Conservation (phyloP, 2,888 invertebrate genomes). For the Pyrochroa serraticornis region DNA sequence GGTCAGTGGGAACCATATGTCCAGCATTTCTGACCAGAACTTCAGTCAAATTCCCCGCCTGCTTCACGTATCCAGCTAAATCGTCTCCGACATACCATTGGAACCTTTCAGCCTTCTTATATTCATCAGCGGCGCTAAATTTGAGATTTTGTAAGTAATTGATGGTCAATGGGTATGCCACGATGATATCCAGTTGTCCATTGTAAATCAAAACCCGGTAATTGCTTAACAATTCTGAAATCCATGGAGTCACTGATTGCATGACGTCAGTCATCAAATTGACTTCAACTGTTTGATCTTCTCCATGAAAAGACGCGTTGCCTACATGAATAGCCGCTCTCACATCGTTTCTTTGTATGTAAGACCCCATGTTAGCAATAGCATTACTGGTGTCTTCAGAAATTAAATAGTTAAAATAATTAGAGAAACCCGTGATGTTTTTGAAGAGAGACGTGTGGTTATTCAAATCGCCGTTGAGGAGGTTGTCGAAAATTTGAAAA, state of each 20-base stretch:
- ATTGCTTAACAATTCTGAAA: conserved; percentile 70
- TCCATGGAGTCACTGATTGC: conserved; percentile 77
- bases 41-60: conserved; percentile 74
- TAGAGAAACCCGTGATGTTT: conserved; percentile 77
- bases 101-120: conserved; percentile 68
- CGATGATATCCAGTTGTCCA: conserved; percentile 90
- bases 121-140: conserved; percentile 70
- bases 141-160: conserved; percentile 76
- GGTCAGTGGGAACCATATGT: conserved; percentile 82
- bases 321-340: conserved; percentile 86
- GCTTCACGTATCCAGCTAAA: conserved; percentile 78
- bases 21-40: conserved; percentile 79
- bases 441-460: conserved; percentile 67
- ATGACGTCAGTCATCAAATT: conserved; percentile 78
- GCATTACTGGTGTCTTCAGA: conserved; percentile 62
- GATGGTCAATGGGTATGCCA: conserved; percentile 84
- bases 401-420: conserved; percentile 76
- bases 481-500: conserved; percentile 71
- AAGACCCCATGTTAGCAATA: conserved; percentile 64
- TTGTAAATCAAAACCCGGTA: conserved; percentile 83
- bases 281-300: conserved; percentile 68
- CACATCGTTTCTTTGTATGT: conserved; percentile 67
- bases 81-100: conserved; percentile 73
- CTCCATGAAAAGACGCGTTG: conserved; percentile 69
- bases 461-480: conserved; percentile 73